Conservation (phyloP, 2,888 invertebrate species). For the Ophion ellenae region DNA sequence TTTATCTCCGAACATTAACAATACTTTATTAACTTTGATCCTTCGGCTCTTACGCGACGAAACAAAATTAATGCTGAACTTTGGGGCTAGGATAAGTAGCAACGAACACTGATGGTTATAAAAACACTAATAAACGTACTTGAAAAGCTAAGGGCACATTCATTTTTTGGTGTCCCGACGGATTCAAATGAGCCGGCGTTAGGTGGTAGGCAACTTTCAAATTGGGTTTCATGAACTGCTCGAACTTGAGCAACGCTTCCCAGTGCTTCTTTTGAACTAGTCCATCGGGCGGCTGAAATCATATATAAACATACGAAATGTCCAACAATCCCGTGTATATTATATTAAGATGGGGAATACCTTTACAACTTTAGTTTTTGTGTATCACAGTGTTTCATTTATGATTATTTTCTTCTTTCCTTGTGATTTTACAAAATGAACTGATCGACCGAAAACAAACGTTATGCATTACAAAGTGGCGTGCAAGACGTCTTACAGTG, state of each 20-base stretch:
- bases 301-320: too few species aligned
- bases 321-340: too few species aligned
- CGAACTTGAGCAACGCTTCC: conserved; percentile 15
- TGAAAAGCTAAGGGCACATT: conserved; percentile 23
- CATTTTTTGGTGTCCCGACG: conserved; percentile 17
- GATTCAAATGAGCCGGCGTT: conserved; percentile 18
- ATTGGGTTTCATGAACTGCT: conserved; percentile 9
- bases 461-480: too few species aligned
- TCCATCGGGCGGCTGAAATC: background rate
- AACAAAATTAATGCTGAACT: background rate
- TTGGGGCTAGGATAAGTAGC: background rate
- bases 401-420: too few species aligned
- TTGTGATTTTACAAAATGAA: too few species aligned
- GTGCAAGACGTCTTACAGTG: background rate
- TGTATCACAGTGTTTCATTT: too few species aligned
- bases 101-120: background rate
- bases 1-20: background rate
- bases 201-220: conserved; percentile 4
- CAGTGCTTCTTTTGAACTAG: conserved; percentile 7
- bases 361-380: too few species aligned
- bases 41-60: background rate
- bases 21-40: background rate
- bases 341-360: too few species aligned
- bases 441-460: too few species aligned
- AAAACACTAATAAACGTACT: conserved; percentile 4